These are phyloP conservation scores for Xenotilapia caudafasciata DNA, from an alignment of 2,113 vertebrate genomes.

Conservation along the genomic window DNA sequence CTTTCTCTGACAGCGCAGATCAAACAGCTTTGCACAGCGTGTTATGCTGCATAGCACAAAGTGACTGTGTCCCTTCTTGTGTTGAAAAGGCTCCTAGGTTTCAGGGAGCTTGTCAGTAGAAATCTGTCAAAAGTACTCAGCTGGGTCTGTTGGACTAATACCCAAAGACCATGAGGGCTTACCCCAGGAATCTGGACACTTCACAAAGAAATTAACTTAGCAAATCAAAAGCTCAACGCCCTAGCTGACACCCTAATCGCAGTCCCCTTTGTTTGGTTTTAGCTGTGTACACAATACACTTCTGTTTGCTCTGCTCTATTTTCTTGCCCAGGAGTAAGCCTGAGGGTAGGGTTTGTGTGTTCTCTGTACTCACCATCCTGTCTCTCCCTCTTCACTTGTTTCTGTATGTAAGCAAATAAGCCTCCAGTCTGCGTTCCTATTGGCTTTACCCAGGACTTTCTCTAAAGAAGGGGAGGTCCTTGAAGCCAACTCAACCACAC, in stretches of 20 bases:
- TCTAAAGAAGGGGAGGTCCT: slow-evolving; percentile 68
- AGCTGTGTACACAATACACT: slow-evolving; percentile 27
- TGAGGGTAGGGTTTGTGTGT: slow-evolving; percentile 22
- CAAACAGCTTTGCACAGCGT: slow-evolving; percentile 22
- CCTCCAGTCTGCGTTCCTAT: slow-evolving; percentile 33
- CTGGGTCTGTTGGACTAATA: slow-evolving; percentile 23
- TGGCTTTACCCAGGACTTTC: slow-evolving; percentile 39
- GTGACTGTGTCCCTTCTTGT: background rate
- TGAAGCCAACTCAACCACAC: slow-evolving; percentile 76
- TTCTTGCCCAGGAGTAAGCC: slow-evolving; percentile 16
- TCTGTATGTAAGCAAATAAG: slow-evolving; percentile 61
- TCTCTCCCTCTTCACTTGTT: slow-evolving; percentile 33
- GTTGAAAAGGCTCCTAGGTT: slow-evolving; percentile 28
- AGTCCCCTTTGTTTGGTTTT: slow-evolving; percentile 20
- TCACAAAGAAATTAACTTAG: slow-evolving; percentile 6
- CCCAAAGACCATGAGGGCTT: slow-evolving; percentile 24
- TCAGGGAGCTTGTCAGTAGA: slow-evolving; percentile 53
- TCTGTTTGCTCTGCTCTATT: slow-evolving; percentile 40
- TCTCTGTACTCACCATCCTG: background rate
- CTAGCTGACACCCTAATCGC: slow-evolving; percentile 27
- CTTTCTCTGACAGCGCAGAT: slow-evolving; percentile 7
- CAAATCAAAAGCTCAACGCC: slow-evolving; percentile 10
- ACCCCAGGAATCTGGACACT: background rate
- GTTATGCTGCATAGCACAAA: slow-evolving; percentile 14
- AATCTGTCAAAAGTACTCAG: slow-evolving; percentile 57